A percentile compares a stretch with the other conserved stretches of the same genome.
These are phyloP conservation scores for Anarsia innoxiella DNA, from an alignment of 2,888 invertebrate species.

Conservation along the genomic window DNA sequence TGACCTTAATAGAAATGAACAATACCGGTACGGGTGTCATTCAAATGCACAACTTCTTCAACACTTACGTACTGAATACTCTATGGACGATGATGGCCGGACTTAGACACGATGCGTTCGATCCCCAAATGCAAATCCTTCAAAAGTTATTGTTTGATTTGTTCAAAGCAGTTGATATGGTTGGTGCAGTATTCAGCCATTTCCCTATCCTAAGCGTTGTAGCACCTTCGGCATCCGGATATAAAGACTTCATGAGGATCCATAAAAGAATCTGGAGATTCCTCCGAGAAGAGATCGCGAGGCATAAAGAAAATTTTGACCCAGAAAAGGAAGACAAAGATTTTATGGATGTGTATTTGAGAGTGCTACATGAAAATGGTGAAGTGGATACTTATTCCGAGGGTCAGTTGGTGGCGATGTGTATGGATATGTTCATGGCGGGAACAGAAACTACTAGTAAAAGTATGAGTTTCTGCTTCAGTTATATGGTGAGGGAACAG, in stretches of 20 bases:
- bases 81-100: slow-evolving; percentile 91
- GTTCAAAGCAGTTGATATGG: slow-evolving; percentile 86
- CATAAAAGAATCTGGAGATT: slow-evolving; percentile 84
- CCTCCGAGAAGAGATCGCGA: slow-evolving; percentile 80
- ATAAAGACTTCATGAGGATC: slow-evolving; percentile 80
- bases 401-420: slow-evolving; percentile 84
- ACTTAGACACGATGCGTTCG: slow-evolving; percentile 80
- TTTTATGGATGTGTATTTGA: slow-evolving; percentile 88
- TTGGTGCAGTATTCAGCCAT: slow-evolving; percentile 86
- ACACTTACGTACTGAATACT: slow-evolving; percentile 85
- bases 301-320: slow-evolving; percentile 79
- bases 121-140: slow-evolving; percentile 79
- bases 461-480: slow-evolving; percentile 83
- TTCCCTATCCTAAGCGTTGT: slow-evolving; percentile 82
- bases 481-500: slow-evolving; percentile 82
- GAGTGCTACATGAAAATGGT: slow-evolving; percentile 77
- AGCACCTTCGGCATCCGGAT: slow-evolving; percentile 85
- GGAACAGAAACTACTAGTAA: slow-evolving; percentile 91
- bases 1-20: slow-evolving; percentile 40
- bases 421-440: slow-evolving; percentile 91
- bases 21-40: slow-evolving; percentile 63
- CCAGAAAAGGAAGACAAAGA: slow-evolving; percentile 79
- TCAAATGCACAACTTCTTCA: slow-evolving; percentile 84
- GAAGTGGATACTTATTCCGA: slow-evolving; percentile 78
- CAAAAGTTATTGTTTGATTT: slow-evolving; percentile 82